Conservation (phyloP, 2,113 vertebrate genomes). For the Ornithorhynchus anatinus region DNA sequence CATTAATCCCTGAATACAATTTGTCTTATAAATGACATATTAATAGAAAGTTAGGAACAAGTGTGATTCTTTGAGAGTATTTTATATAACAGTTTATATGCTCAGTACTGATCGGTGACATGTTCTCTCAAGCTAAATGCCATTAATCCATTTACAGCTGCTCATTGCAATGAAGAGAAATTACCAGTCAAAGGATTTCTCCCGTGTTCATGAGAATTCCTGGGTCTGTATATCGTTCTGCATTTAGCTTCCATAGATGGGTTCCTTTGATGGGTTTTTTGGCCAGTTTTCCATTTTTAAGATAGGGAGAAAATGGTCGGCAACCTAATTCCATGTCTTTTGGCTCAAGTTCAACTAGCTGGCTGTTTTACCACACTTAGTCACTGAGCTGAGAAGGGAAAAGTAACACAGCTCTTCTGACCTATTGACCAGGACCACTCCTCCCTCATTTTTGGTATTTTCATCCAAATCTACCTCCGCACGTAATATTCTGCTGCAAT, state of each 20-base stretch:
- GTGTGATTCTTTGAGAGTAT: slow-evolving; percentile 46
- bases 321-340: slow-evolving; percentile 59
- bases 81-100: slow-evolving; percentile 54
- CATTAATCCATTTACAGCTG: slow-evolving; percentile 64
- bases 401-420: slow-evolving; percentile 58
- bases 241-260: slow-evolving; percentile 43
- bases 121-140: slow-evolving; percentile 57
- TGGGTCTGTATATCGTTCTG: slow-evolving; percentile 21
- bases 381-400: slow-evolving; percentile 66
- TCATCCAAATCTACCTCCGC: slow-evolving; percentile 36
- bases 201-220: slow-evolving; percentile 38
- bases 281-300: slow-evolving; percentile 18
- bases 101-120: slow-evolving; percentile 51
- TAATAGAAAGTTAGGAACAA: slow-evolving; percentile 59
- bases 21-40: slow-evolving; percentile 59
- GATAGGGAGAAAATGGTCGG: slow-evolving; percentile 31
- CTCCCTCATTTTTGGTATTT: slow-evolving; percentile 65
- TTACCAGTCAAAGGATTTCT: slow-evolving; percentile 46
- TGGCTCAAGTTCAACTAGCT: slow-evolving; percentile 75
- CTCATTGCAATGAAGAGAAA: slow-evolving; percentile 59
- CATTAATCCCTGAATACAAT: slow-evolving; percentile 61
- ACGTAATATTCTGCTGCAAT: slow-evolving; percentile 27
- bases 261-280: slow-evolving; percentile 24
- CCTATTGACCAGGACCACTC: slow-evolving; percentile 70
- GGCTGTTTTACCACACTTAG: slow-evolving; percentile 71